Evolutionary conservation across 2,113 vertebrate species (phyloP), one percentile per base, ranked within the genome.

Genomic region (Leucoraja erinaceus): DNA sequence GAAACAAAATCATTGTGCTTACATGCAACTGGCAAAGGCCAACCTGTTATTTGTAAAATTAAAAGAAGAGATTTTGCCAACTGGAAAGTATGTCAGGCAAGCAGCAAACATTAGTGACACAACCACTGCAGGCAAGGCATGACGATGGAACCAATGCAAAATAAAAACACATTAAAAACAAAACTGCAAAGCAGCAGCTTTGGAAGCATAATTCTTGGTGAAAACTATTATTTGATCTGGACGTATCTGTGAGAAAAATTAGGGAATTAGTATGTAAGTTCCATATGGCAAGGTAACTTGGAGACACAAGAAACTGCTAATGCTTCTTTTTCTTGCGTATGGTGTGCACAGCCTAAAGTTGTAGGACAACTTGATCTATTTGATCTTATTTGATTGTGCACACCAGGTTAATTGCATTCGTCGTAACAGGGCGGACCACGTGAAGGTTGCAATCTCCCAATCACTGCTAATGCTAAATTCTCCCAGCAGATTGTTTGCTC

Each of bases 71-170:
- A 94, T 94, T 88, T 93, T 94, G 95, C 95, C 95, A 94, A 94
- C 94, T 95, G 94, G 93, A 94, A 94, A 95, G 95, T 95, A 95
- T 95, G 93, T 94, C 96, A 97, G 96, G 96, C 96, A 96, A 96
- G 96, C 96, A 94, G 94, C 95, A 96, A 95, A 95, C 94, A 96
- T 95, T 96, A 96, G 96, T 72, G 68, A 72, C 38, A 72, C 68
- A 91, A 72, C 8, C 33, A 54, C 22, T 25, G 18, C 38, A 54
- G 90, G 90, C 90, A 72, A 54, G 66, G 38, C 88, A 70, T 72
- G 88, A 74, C 90, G 54, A 91, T 74, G 90, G 33, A 72, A 74
- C 20, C 33, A 47, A 72, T 72, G 66, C 90, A 74, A 72, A 91
- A 72, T 54, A 74, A 91, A 81, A 86, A 7, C 28, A 7, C 28